Percentiles rank a stretch among this genome's conserved stretches.
These are phyloP conservation scores for Fregetta grallaria DNA, from an alignment of 2,113 vertebrate species.

Conservation along the genomic window DNA sequence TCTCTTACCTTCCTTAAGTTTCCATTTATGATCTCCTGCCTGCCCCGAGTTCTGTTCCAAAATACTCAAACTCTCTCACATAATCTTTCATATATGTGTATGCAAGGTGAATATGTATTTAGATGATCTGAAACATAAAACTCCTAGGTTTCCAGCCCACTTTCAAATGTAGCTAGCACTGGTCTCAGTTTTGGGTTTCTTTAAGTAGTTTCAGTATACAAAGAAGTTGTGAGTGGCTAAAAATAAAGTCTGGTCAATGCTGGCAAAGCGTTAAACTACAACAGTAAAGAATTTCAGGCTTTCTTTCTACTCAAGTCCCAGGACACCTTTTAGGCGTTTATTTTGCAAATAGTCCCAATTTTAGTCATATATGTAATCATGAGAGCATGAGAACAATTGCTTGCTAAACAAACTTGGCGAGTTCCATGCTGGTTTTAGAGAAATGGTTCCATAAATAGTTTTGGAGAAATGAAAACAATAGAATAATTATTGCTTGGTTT, in stretches of 20 bases:
- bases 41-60: background rate
- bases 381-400: background rate
- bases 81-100: background rate
- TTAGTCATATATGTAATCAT: background rate
- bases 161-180: background rate
- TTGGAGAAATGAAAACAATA: background rate
- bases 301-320: background rate
- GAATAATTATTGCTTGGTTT: background rate
- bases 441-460: background rate
- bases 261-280: background rate
- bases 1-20: background rate
- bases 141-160: background rate
- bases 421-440: background rate
- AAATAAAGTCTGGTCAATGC: background rate
- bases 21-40: background rate
- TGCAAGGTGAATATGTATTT: background rate
- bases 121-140: background rate
- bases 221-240: background rate
- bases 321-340: background rate
- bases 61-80: background rate
- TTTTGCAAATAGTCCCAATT: background rate
- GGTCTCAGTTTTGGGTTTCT: background rate
- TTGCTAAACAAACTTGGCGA: background rate
- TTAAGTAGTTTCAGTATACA: background rate
- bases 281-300: background rate